These are phyloP conservation scores for Vultur gryphus DNA, from an alignment of 2,797 vertebrate genomes.

Conservation along the genomic window DNA sequence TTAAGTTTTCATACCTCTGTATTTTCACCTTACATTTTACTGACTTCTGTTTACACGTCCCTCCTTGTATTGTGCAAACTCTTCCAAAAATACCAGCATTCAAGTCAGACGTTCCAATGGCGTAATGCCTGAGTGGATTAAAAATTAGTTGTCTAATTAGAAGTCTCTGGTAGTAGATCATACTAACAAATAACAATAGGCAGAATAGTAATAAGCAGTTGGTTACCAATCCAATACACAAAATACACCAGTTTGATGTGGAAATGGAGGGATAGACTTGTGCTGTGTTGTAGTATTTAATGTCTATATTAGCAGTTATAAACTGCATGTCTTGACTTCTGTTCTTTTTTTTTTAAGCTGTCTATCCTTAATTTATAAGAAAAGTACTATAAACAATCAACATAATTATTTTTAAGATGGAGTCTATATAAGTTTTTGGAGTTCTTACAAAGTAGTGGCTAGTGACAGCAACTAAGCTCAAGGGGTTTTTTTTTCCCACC, in stretches of 20 bases:
- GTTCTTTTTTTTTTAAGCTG: not conserved
- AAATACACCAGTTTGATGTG: not conserved
- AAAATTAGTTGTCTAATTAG: not conserved
- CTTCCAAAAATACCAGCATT: not conserved
- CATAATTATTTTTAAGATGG: not conserved
- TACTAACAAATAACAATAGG: not conserved
- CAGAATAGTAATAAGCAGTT: not conserved
- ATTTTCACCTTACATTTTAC: not conserved
- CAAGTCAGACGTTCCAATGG: not conserved
- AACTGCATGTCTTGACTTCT: not conserved
- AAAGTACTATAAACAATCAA: not conserved
- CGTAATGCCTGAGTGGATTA: not conserved
- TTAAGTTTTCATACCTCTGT: not conserved
- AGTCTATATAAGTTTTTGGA: not conserved
- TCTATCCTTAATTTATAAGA: not conserved
- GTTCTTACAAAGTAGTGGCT: not conserved
- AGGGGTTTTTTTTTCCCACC: not conserved
- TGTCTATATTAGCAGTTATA: not conserved
- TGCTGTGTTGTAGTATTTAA: not conserved
- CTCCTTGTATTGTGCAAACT: not conserved
- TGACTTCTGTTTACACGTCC: not conserved
- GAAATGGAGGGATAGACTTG: not conserved
- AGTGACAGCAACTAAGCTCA: not conserved
- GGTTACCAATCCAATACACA: not conserved
- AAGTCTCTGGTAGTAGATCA: not conserved